Evolutionary conservation across 2,888 invertebrate genomes (phyloP), one percentile per base, ranked within the genome.

Genomic region (Amphipyra berbera): DNA sequence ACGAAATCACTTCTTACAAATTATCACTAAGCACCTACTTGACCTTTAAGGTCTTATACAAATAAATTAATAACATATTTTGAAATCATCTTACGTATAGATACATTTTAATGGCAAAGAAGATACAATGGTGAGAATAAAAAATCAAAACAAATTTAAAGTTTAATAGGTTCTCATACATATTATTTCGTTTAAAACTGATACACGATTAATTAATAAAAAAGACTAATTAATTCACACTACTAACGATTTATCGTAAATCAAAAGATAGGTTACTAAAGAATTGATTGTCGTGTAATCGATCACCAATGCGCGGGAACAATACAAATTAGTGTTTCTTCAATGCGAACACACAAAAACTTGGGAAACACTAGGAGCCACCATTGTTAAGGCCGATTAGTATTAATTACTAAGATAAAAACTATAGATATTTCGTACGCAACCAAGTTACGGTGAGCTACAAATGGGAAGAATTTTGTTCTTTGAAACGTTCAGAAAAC

Each of bases 261-360:
- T 74, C 54, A 74, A 65, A 64, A 61, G 61, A 79, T 67, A 71
- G 63, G 68, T 74, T 66, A 71, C 65, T 54, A 57, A 73, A 75
- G 45, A 76, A 68, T 66, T 76, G 62, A 80, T 76, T 76, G 67
- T 58, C 68, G 65, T 55, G 70, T 79, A 76, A 86, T 82, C 78
- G 76, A 85, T 84, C 79, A 76, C 76, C 71, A 58, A 63, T 30
- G 46, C 46, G 38, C 55, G 54, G 67, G 62, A 76, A 86, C 86
- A 84, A 87, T 86, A 81, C 81, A 78, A 82, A 83, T 81, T 65
- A 61, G 60, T 69, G 54, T 78, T 76, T 59, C 63, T 78, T 61
- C 45, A 72, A 70, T 48, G 66, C 57, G 69, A 66, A 61, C 45
- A 45, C 41, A 59, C 60, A 88, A 87, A 87, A 86, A 77, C 82